Percentiles rank a stretch among this genome's conserved stretches.
Evolutionary conservation across 35 echinoderm and acorn worm species (phyloP).

Genomic region (Ptychodera flava): DNA sequence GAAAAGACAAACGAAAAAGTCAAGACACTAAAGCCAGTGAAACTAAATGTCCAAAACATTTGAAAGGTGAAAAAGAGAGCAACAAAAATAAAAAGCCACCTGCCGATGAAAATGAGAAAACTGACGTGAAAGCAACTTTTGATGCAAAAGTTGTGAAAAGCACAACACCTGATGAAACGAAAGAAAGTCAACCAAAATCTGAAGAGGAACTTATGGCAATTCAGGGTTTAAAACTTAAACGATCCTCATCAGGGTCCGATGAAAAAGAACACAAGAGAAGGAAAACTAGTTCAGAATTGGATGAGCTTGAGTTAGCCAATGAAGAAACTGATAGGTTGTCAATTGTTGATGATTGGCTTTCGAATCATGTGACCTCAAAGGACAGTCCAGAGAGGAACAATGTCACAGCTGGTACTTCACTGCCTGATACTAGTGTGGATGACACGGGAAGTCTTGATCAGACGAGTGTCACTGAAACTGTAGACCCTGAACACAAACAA

Average conservation of each 20-base stretch:
- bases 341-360: background rate
- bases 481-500: background rate
- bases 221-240: background rate
- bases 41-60: background rate
- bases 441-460: background rate
- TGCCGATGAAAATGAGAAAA: background rate
- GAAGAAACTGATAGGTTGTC: background rate
- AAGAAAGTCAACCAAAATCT: background rate
- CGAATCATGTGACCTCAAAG: background rate
- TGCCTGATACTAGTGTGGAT: background rate
- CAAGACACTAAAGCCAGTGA: conserved; percentile 6
- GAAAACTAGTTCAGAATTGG: background rate
- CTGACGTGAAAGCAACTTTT: background rate
- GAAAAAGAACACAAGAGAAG: background rate
- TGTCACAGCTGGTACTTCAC: background rate
- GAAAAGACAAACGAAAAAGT: conserved; percentile 28
- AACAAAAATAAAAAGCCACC: background rate
- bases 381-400: background rate
- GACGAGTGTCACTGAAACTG: background rate
- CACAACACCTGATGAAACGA: background rate
- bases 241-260: background rate
- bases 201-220: background rate
- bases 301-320: background rate
- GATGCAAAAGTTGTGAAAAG: background rate
- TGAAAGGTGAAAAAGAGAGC: background rate